Percentiles rank a stretch among this genome's conserved stretches.
These are phyloP conservation scores for Lamprologus sp. DNA, from an alignment of 2,113 vertebrate genomes.

Conservation along the genomic window DNA sequence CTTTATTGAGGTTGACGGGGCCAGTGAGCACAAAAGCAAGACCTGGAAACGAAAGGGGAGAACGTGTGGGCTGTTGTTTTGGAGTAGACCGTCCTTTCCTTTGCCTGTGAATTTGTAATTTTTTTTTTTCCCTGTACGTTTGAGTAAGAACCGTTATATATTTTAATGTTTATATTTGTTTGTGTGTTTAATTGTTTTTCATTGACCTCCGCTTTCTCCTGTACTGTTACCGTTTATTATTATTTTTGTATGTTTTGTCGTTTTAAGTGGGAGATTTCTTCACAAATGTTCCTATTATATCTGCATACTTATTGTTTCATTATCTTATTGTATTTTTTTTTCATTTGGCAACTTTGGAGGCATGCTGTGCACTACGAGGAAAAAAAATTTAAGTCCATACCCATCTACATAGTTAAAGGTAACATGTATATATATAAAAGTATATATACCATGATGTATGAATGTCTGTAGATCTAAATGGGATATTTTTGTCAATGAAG, in stretches of 20 bases:
- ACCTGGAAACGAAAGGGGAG: conserved; percentile 32
- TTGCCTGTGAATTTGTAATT: conserved; percentile 75
- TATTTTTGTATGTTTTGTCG: neutral
- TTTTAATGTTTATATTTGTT: conserved; percentile 53
- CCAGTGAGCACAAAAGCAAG: conserved; percentile 46
- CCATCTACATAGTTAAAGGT: conserved; percentile 61
- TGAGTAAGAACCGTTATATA: conserved; percentile 55
- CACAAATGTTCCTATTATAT: conserved; percentile 64
- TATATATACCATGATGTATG: conserved; percentile 71
- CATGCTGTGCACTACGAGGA: conserved; percentile 73
- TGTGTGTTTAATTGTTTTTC: conserved; percentile 48
- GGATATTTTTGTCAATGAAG: conserved; percentile 76
- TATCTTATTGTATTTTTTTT: conserved; percentile 62
- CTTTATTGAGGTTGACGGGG: conserved; percentile 68
- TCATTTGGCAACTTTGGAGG: conserved; percentile 73
- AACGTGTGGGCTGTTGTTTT: conserved; percentile 31
- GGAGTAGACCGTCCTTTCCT: conserved; percentile 57
- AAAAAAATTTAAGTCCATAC: conserved; percentile 52
- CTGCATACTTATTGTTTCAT: conserved; percentile 58
- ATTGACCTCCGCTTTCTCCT: conserved; percentile 62
- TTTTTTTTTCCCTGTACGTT: conserved; percentile 47
- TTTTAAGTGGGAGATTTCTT: conserved; percentile 28
- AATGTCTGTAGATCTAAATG: conserved; percentile 73
- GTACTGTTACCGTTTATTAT: conserved; percentile 55
- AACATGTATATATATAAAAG: conserved; percentile 53